phyloP scores from a whole-genome alignment of 2,797 vertebrate species.

The Xiphophorus birchmanni region DNA sequence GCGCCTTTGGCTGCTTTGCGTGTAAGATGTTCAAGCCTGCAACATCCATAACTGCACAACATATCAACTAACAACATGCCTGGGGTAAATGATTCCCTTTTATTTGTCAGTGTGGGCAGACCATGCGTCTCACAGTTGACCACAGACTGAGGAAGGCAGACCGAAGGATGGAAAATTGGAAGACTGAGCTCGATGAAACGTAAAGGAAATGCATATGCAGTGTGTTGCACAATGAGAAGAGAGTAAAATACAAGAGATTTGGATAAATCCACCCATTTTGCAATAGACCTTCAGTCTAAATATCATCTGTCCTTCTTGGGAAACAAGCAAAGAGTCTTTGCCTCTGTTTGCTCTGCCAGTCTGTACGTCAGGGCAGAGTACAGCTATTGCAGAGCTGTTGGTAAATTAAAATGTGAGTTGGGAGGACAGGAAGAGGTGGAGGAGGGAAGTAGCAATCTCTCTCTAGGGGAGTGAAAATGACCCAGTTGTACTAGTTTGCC shows the following conservation, averaged over 20 bases:
- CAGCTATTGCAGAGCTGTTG: slow-evolving; percentile 54
- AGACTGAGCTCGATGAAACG: slow-evolving; percentile 18
- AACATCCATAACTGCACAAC: slow-evolving; percentile 54
- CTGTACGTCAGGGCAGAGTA: slow-evolving; percentile 58
- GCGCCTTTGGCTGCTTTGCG: slow-evolving; percentile 7
- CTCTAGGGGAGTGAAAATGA: slow-evolving; percentile 23
- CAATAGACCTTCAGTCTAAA: slow-evolving; percentile 46
- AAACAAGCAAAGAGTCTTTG: slow-evolving; percentile 39
- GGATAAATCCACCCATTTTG: slow-evolving; percentile 42
- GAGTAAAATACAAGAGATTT: slow-evolving; percentile 44
- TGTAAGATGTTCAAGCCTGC: slow-evolving; percentile 20
- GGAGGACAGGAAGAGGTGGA: slow-evolving; percentile 24
- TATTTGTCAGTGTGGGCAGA: slow-evolving; percentile 68
- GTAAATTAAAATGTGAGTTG: slow-evolving; percentile 67
- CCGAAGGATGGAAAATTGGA: slow-evolving; percentile 9
- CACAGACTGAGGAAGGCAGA: slow-evolving; percentile 44
- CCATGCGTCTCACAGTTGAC: slow-evolving; percentile 67
- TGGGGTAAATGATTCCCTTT: slow-evolving; percentile 52
- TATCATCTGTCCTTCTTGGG: slow-evolving; percentile 37
- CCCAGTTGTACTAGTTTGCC: slow-evolving; percentile 45
- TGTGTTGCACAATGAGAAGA: slow-evolving; percentile 11
- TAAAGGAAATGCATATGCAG: slow-evolving; percentile 16
- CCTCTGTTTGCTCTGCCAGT: slow-evolving; percentile 71
- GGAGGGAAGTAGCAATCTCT: slow-evolving; percentile 17
- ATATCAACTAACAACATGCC: slow-evolving; percentile 57